Evolutionary conservation across 2,888 invertebrate genomes (phyloP).

Genomic region (Thalpophila matura): DNA sequence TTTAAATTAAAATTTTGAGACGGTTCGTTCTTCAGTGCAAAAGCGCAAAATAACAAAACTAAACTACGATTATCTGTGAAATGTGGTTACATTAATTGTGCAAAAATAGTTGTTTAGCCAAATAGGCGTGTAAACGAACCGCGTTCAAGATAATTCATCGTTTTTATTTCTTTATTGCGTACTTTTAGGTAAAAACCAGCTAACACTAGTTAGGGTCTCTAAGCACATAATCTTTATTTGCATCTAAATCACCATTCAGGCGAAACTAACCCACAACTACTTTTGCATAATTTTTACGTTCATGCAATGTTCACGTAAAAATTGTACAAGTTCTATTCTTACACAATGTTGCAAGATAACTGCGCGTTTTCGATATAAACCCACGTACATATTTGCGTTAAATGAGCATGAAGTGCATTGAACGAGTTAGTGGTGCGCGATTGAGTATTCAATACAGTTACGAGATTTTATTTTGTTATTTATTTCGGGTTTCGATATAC

Average conservation of each 20-base stretch:
- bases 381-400: slow-evolving; percentile 41
- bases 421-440: slow-evolving; percentile 28
- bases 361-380: slow-evolving; percentile 14
- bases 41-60: neutral
- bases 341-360: slow-evolving; percentile 43
- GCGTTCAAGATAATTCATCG: slow-evolving; percentile 5
- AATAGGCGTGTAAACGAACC: slow-evolving; percentile 29
- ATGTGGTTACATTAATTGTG: slow-evolving; percentile 14
- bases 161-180: slow-evolving; percentile 33
- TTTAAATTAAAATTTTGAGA: slow-evolving; percentile 42
- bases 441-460: slow-evolving; percentile 37
- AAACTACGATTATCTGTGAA: slow-evolving; percentile 20
- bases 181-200: slow-evolving; percentile 36
- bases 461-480: slow-evolving; percentile 4
- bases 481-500: neutral
- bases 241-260: slow-evolving; percentile 66
- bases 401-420: slow-evolving; percentile 46
- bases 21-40: slow-evolving; percentile 9
- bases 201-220: slow-evolving; percentile 49
- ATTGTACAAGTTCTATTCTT: slow-evolving; percentile 41
- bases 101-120: slow-evolving; percentile 21
- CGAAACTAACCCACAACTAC: slow-evolving; percentile 60
- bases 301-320: slow-evolving; percentile 46
- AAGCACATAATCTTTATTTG: slow-evolving; percentile 68
- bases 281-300: slow-evolving; percentile 64